Evolutionary conservation across 2,797 vertebrate species (phyloP), one percentile per base, ranked within the genome.

Genomic region (Argyrosomus regius): DNA sequence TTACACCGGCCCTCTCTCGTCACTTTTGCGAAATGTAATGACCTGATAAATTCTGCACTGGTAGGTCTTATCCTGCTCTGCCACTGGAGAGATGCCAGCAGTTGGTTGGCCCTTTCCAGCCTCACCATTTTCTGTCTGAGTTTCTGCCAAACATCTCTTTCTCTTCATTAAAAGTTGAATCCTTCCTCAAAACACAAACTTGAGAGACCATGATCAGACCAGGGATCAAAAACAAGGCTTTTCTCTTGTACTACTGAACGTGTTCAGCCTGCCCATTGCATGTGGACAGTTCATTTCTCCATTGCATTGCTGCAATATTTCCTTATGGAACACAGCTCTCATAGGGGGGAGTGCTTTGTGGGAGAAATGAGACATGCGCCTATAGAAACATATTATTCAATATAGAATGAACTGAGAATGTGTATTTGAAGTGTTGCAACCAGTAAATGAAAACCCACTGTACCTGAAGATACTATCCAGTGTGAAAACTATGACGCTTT

Each of bases 211-310:
- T 43, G 43, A 75, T 28, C 68, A 79, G 77, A 74, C 80, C 83
- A 76, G 39, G 58, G 82, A 86, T 87, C 74, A 88, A 90, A 93
- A 93, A 86, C 83, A 77, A 90, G 82, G 80, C 89, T 92, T 93
- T 94, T 94, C 91, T 94, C 93, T 94, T 92, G 93, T 91, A 85
- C 84, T 87, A 68, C 81, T 69, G 85, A 88, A 88, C 68, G 78
- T 92, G 91, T 92, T 93, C 90, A 80, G 93, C 89, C 88, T 93
- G 91, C 92, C 89, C 79, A 72, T 82, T 90, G 93, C 93, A 95
- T 95, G 93, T 87, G 86, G 89, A 91, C 75, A 77, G 86, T 90
- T 90, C 85, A 92, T 95, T 91, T 85, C 88, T 92, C 89, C 93
- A 91, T 94, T 88, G 87, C 94, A 93, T 93, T 90, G 86, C 90